Evolutionary conservation across 2,888 invertebrate genomes (phyloP).

Genomic region (Chromoteleia sp.): DNA sequence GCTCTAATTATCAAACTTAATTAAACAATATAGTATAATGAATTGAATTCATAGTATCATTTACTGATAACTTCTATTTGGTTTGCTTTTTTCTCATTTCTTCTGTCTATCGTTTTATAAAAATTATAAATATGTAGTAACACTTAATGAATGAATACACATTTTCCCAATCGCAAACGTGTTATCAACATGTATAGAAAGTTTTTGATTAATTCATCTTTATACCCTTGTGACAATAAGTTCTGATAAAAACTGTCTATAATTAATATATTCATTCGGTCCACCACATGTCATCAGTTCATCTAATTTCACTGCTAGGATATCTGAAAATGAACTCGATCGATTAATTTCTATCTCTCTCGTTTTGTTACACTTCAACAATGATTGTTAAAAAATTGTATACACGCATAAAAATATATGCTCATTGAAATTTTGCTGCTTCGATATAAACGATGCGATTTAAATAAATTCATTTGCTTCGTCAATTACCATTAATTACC

Average conservation of each 20-base stretch:
- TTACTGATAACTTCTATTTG: neutral
- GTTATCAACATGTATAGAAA: constrained; percentile 28
- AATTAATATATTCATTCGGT: constrained; percentile 1
- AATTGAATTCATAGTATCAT: neutral
- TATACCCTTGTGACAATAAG: constrained; percentile 2
- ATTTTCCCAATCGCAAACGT: constrained; percentile 20
- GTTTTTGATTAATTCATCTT: constrained; percentile 42
- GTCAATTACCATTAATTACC: constrained; percentile 21
- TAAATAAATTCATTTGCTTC: constrained; percentile 22
- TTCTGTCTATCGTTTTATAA: constrained; percentile 48
- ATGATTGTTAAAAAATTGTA: constrained; percentile 48
- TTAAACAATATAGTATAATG: neutral
- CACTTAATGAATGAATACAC: constrained; percentile 14
- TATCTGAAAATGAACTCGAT: constrained; percentile 3
- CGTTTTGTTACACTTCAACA: neutral
- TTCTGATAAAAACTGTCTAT: constrained; percentile 25
- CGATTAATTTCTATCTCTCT: constrained; percentile 6
- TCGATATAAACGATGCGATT: constrained; percentile 24
- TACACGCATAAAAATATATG: constrained; percentile 60
- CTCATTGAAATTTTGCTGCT: constrained; percentile 17
- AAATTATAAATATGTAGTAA: constrained; percentile 34
- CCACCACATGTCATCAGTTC: constrained; percentile 4
- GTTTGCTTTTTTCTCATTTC: neutral
- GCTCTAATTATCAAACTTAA: too few relatives aligned
- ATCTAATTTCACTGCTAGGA: constrained; percentile 1